Percentiles rank a stretch among this genome's conserved stretches.
Evolutionary conservation across 2,888 invertebrate species (phyloP).

Genomic region (Ochlodes sylvanus): DNA sequence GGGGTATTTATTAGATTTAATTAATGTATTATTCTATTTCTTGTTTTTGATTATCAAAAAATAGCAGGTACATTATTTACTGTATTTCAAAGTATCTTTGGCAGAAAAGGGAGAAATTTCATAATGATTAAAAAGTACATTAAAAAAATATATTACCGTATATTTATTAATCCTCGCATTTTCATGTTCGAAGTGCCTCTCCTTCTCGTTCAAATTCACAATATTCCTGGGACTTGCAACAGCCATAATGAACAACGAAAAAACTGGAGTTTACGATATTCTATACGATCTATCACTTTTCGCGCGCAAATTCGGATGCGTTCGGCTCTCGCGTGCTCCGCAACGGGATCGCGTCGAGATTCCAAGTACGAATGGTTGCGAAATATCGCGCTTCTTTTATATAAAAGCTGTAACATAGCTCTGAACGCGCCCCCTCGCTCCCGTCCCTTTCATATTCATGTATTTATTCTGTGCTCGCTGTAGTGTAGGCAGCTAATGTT

Average conservation of each 20-base stretch:
- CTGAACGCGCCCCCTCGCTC: slow-evolving; percentile 68
- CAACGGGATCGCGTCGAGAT: slow-evolving; percentile 74
- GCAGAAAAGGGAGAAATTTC: background rate
- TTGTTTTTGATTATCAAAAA: too few species aligned
- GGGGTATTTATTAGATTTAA: too few species aligned
- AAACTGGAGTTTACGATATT: slow-evolving; percentile 47
- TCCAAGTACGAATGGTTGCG: slow-evolving; percentile 79
- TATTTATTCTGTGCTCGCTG: slow-evolving; percentile 25
- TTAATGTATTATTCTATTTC: too few species aligned
- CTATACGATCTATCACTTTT: slow-evolving; percentile 66
- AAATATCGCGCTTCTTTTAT: slow-evolving; percentile 78
- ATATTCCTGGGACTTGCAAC: slow-evolving; percentile 74
- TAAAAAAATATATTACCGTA: slow-evolving; percentile 62
- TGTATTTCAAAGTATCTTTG: too few species aligned
- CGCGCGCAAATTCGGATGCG: slow-evolving; percentile 60
- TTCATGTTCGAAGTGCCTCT: slow-evolving; percentile 69
- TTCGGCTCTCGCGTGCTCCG: slow-evolving; percentile 71
- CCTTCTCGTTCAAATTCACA: slow-evolving; percentile 74
- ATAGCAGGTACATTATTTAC: too few species aligned
- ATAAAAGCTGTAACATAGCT: slow-evolving; percentile 66
- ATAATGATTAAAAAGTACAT: background rate
- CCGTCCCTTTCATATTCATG: slow-evolving; percentile 66
- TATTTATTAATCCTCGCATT: slow-evolving; percentile 77
- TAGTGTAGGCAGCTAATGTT: slow-evolving; percentile 24
- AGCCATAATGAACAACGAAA: slow-evolving; percentile 66